These are phyloP conservation scores for Morone chrysops DNA, from an alignment of 2,113 vertebrate species.

Conservation along the genomic window DNA sequence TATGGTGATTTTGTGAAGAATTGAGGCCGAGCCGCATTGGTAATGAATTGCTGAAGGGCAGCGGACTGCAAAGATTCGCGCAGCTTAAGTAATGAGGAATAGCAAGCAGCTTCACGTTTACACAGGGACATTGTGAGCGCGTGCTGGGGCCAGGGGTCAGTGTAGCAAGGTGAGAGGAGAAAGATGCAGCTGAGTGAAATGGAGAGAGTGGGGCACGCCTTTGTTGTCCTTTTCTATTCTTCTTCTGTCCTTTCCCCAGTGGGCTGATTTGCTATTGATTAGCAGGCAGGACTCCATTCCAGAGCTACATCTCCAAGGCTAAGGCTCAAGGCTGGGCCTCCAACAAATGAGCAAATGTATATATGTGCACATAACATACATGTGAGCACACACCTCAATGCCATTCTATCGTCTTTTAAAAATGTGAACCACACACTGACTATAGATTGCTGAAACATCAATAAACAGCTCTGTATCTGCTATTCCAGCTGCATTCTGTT, in stretches of 20 bases:
- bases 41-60: constrained; percentile 53
- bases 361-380: not conserved
- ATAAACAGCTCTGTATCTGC: not conserved
- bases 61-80: constrained; percentile 7
- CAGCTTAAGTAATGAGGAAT: constrained; percentile 46
- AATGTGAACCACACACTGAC: not conserved
- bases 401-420: not conserved
- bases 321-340: constrained; percentile 67
- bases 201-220: constrained; percentile 38
- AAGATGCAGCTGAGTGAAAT: constrained; percentile 54
- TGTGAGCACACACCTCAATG: not conserved
- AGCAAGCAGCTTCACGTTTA: constrained; percentile 60
- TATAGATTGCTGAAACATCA: not conserved
- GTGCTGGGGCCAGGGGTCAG: constrained; percentile 40
- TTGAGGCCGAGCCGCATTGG: not conserved
- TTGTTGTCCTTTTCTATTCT: constrained; percentile 71
- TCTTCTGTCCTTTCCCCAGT: constrained; percentile 47
- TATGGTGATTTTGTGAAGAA: constrained; percentile 43
- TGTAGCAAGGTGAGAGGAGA: constrained; percentile 59
- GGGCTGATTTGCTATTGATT: constrained; percentile 80
- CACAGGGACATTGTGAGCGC: constrained; percentile 28
- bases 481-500: not conserved
- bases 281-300: constrained; percentile 40
- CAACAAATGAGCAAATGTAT: constrained; percentile 35
- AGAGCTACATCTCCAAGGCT: constrained; percentile 54